Evolutionary conservation across 2,113 vertebrate species (phyloP), one percentile per base, ranked within the genome.

Genomic region (Paradoxurus hermaphroditus): DNA sequence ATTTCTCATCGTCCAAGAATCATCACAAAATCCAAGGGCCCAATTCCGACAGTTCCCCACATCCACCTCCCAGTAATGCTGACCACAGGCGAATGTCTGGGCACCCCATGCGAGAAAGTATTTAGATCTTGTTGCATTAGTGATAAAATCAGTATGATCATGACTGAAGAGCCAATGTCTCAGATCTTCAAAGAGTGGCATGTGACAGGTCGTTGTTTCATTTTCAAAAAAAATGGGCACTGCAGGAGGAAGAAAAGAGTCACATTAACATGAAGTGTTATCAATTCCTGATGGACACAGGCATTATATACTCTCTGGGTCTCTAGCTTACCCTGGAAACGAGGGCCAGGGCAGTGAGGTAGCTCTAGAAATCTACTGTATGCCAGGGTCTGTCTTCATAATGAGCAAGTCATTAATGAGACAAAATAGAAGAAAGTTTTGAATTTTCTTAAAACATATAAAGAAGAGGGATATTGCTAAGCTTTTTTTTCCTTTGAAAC

Each of bases 1-100:
- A 67, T 65, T 63, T 31, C 6, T 86, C 65, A 21, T 39, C 3
- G 15, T 21, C 65, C 65, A 95, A 63, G 41, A 81, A 86, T 92
- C 73, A 51, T 81, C 3, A 29, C 73, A 92, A 72, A 95, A 7
- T 21, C 90, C 73, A n/a, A 73, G 16, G 9, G 34, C 41, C 63
- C 83, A 95, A n/a, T 92, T 92, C 2, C 0, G 1, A 95, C 27
- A 51, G 39, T 25, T n/a, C 0, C n/a, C 63, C 63, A 92, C 83
- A 53, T 92, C 41, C 27, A 92, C 53, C 12, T 95, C 75, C 84
- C 84, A 83, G 44, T 88, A 95, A 31, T 6, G 49, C 10, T n/a
- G 41, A 6, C 75, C 65, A 0, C 44, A 92, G 36, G n/a, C 15
- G 23, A 87, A 92, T 4, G n/a, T 0, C 44, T 88, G 75, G 7